Percentiles rank a stretch among this genome's conserved stretches.
These are phyloP conservation scores for Odontophorus gujanensis DNA, from an alignment of 2,113 vertebrate genomes.

Conservation along the genomic window DNA sequence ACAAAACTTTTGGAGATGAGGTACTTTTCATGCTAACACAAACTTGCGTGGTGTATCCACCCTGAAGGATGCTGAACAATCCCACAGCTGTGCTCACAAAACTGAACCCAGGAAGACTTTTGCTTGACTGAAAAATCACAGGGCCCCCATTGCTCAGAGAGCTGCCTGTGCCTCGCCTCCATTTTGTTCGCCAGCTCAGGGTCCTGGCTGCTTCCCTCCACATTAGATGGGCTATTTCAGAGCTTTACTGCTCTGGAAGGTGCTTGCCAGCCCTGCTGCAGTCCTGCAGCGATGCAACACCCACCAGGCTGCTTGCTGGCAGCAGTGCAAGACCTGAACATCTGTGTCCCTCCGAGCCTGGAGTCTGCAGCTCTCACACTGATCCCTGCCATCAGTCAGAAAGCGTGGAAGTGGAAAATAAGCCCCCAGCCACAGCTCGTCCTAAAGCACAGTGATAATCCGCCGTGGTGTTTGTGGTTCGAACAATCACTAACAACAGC, in stretches of 20 bases:
- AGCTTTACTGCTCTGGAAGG: neutral
- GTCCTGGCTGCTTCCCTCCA: neutral
- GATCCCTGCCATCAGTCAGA: neutral
- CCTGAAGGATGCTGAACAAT: neutral
- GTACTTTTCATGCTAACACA: neutral
- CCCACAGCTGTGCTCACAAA: neutral
- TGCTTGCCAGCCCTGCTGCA: fast-evolving
- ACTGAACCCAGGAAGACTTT: neutral
- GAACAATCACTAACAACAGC: constrained; percentile 19
- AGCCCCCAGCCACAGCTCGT: neutral
- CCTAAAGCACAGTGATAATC: constrained; percentile 14
- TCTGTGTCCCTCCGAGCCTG: neutral
- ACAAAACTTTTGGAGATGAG: neutral
- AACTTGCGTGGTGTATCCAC: fast-evolving
- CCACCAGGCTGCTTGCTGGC: neutral
- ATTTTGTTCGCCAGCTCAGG: neutral
- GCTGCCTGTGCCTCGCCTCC: fast-evolving
- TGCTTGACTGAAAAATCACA: neutral
- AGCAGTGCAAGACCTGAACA: neutral
- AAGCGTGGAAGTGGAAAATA: neutral
- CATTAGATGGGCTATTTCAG: neutral
- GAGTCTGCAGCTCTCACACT: neutral
- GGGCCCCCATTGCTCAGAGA: neutral
- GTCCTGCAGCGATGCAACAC: neutral
- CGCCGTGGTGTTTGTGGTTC: constrained; percentile 1